Base-by-base conservation (phyloP, 2,888 invertebrate genomes). In the Lithophane socia region DNA sequence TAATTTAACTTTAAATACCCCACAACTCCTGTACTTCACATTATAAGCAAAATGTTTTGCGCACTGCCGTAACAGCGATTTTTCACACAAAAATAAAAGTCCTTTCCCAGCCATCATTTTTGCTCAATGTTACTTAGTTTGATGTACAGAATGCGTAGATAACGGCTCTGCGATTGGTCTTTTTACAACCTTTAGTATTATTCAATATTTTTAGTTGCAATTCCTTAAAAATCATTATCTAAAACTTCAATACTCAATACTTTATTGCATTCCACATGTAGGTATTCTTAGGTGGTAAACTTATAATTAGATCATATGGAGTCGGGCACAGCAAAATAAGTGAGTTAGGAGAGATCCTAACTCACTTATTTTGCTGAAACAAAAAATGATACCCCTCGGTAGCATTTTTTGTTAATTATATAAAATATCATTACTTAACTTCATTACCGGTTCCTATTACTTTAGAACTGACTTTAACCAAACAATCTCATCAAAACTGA, bases 401-500 rank as follows among this genome's bases (percentile, higher is more conserved):
- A n/a, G n/a, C n/a, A 29, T 29, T 29, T 29, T 29, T 29, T 29
- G 29, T 29, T 29, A 29, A 29, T 29, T 29, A 29, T 29, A 29
- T n/a, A n/a, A n/a, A n/a, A n/a, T 29, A 29, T 29, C 29, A 29
- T 29, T 29, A 29, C 29, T 29, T 29, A 29, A 29, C 29, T 67
- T 71, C 9, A 68, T 52, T 42, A 73, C 13, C 13, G 24, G 24
- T 52, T 54, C 2, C 18, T 49, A 49, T 61, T 24, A 49, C 47
- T 52, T 29, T 10, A 66, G 37, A 37, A 18, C n/a, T 68, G 52
- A 42, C 69, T 75, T 70, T 60, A 72, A 47, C 75, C 65, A 78
- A 79, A 88, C 84, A 79, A 83, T 75, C 78, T 73, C 63, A 75
- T 88, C 87, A 87, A 61, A 84, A 86, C 80, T 80, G 13, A 80